These are phyloP conservation scores for Paracanthobrama guichenoti DNA, from an alignment of 2,113 vertebrate species.

Conservation along the genomic window DNA sequence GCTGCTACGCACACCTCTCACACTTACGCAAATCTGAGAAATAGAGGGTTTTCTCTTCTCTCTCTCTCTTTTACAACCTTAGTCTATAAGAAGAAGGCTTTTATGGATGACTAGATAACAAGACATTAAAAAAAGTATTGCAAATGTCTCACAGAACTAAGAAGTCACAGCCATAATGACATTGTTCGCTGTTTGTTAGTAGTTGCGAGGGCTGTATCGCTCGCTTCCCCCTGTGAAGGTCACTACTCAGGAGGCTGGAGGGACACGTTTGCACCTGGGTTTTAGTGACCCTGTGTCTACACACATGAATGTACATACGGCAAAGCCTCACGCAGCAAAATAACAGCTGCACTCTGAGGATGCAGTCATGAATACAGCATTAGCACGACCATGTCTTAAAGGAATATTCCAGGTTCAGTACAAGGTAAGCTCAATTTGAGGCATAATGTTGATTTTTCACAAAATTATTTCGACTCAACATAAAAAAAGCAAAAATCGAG, in stretches of 20 bases:
- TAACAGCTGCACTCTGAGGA: constrained; percentile 17
- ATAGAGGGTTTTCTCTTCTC: constrained; percentile 8
- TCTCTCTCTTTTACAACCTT: neutral
- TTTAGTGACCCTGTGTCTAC: constrained; percentile 34
- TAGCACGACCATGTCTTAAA: neutral
- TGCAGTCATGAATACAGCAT: neutral
- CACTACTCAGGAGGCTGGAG: constrained; percentile 46
- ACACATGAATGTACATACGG: neutral
- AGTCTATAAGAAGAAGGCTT: neutral
- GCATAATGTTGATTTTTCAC: too few relatives aligned
- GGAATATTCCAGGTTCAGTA: neutral
- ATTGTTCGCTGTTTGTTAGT: neutral
- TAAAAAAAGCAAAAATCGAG: too few relatives aligned
- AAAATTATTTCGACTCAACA: too few relatives aligned
- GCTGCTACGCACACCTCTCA: neutral
- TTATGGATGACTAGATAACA: neutral
- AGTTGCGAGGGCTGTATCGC: constrained; percentile 1
- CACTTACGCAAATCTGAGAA: constrained; percentile 11
- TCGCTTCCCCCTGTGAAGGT: constrained; percentile 23
- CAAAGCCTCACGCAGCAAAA: constrained; percentile 3
- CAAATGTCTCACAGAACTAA: neutral
- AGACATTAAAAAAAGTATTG: neutral
- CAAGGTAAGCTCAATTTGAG: neutral
- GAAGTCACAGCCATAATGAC: neutral
- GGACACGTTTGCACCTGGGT: constrained; percentile 18